Conservation (phyloP, 2,797 vertebrate genomes). For the Rhodeus uyekii region DNA sequence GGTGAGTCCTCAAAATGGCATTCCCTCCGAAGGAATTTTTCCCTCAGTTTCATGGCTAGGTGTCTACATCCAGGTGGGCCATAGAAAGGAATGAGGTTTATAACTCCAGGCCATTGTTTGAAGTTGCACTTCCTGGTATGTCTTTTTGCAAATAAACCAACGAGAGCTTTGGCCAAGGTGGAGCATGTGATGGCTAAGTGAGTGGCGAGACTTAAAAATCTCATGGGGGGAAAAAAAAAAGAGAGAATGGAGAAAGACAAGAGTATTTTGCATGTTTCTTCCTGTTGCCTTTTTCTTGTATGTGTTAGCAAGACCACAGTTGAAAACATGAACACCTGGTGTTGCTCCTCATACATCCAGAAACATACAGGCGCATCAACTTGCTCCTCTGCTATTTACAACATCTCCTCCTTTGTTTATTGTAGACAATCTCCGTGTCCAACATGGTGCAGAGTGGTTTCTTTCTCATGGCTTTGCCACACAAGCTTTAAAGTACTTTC, state of each 20-base stretch:
- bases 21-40: conserved; percentile 55
- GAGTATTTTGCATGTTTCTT: not conserved
- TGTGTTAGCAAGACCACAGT: conserved; percentile 53
- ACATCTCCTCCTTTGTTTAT: conserved; percentile 29
- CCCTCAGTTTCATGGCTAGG: conserved; percentile 32
- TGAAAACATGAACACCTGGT: conserved; percentile 44
- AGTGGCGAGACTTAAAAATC: conserved; percentile 62
- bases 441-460: conserved; percentile 22
- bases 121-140: conserved; percentile 71
- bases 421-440: conserved; percentile 18
- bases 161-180: conserved; percentile 55
- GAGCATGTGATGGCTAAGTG: conserved; percentile 54
- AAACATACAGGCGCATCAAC: conserved; percentile 7
- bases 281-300: conserved; percentile 28
- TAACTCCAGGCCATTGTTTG: conserved; percentile 71
- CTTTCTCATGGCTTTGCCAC: conserved; percentile 22
- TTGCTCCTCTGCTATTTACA: conserved; percentile 31
- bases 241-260: conserved; percentile 11
- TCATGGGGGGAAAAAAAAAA: conserved; percentile 43
- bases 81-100: conserved; percentile 62
- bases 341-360: conserved; percentile 15
- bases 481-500: conserved; percentile 33
- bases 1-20: conserved; percentile 32
- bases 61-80: conserved; percentile 58
- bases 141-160: conserved; percentile 76